These are phyloP conservation scores for Conus betulinus DNA, from an alignment of 1,140 invertebrate genomes.

Conservation along the genomic window DNA sequence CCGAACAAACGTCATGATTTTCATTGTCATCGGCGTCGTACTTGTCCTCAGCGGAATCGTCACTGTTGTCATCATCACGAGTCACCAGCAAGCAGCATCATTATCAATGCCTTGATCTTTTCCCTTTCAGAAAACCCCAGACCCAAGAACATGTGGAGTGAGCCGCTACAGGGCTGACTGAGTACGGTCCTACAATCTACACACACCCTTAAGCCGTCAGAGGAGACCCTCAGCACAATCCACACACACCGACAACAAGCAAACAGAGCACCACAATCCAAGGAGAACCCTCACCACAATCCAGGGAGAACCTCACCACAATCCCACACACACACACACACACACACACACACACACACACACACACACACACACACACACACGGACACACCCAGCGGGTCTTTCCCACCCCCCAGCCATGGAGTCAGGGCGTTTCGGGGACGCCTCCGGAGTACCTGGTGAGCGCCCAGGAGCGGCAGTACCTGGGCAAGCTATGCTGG, in stretches of 20 bases:
- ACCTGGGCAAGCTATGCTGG: slow-evolving; percentile 64
- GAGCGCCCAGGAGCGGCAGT: slow-evolving; percentile 58
- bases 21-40: neutral
- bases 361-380: neutral
- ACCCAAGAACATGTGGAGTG: no score
- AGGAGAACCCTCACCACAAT: no score
- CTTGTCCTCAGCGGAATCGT: neutral
- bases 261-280: no score
- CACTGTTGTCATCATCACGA: no score
- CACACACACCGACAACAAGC: neutral
- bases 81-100: no score
- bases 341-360: neutral
- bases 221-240: neutral
- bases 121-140: neutral
- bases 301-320: neutral
- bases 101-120: neutral
- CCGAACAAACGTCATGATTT: neutral
- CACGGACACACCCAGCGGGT: neutral
- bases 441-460: slow-evolving; percentile 35
- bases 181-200: neutral
- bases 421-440: neutral
- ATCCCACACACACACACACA: neutral
- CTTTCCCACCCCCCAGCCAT: neutral
- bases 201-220: neutral
- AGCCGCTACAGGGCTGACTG: no score